Evolutionary conservation across 2,888 invertebrate genomes (phyloP).

Genomic region (Crossocerus cetratus): DNA sequence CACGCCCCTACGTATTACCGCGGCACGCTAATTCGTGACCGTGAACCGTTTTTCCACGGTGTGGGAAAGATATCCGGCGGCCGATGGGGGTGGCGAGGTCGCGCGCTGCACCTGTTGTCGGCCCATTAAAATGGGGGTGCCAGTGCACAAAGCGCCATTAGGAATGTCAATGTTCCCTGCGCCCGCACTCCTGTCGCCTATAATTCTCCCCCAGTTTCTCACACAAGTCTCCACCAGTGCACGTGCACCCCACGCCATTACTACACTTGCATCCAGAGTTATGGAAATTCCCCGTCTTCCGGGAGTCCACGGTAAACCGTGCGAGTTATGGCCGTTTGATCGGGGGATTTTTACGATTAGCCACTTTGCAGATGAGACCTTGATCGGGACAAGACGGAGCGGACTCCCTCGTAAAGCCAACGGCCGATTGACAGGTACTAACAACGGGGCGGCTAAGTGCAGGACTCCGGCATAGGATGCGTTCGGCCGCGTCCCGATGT

Average conservation of each 20-base stretch:
- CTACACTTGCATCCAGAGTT: too few relatives aligned
- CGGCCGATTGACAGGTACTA: constrained; percentile 42
- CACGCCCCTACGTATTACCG: constrained; percentile 59
- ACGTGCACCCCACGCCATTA: background rate
- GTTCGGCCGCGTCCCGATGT: constrained; percentile 5
- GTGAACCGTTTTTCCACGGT: constrained; percentile 51
- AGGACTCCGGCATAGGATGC: constrained; percentile 61
- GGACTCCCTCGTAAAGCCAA: background rate
- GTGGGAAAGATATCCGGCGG: constrained; percentile 63
- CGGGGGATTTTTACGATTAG: too few relatives aligned
- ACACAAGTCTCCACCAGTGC: background rate
- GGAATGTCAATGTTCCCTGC: constrained; percentile 54
- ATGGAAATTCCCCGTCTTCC: too few relatives aligned
- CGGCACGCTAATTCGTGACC: constrained; percentile 60
- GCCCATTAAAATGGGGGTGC: constrained; percentile 46
- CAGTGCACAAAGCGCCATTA: constrained; percentile 47
- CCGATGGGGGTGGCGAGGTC: constrained; percentile 59
- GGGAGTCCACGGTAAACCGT: too few relatives aligned
- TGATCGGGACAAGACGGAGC: too few relatives aligned
- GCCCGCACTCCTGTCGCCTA: constrained; percentile 19
- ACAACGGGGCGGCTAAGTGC: constrained; percentile 63
- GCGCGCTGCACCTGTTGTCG: constrained; percentile 48
- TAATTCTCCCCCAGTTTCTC: constrained; percentile 28
- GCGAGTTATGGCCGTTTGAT: too few relatives aligned
- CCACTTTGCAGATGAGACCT: too few relatives aligned